Conservation (phyloP, 2,888 invertebrate genomes). For the Drosophila robusta region DNA sequence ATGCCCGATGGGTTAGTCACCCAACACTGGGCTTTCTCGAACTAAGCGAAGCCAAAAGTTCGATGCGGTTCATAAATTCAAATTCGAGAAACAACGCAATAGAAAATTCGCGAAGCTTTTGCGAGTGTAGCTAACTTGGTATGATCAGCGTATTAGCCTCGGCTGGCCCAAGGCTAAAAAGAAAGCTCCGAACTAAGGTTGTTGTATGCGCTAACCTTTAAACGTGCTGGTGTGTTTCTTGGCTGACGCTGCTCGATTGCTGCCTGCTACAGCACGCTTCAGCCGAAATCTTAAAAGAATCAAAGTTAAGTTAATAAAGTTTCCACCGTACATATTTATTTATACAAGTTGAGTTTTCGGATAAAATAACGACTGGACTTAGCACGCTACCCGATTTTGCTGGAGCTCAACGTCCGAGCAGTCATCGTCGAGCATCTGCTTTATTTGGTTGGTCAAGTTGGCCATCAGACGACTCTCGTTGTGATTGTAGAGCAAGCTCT, state of each 20-base stretch:
- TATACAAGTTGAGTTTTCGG: background rate
- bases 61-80: constrained; percentile 16
- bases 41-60: constrained; percentile 13
- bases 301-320: background rate
- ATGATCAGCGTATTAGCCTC: constrained; percentile 13
- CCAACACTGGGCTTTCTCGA: constrained; percentile 20
- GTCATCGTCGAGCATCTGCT: constrained; percentile 24
- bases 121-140: constrained; percentile 2
- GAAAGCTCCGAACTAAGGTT: constrained; percentile 15
- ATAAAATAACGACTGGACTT: too few species aligned
- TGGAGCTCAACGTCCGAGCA: background rate
- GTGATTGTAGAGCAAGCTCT: constrained; percentile 89
- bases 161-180: background rate
- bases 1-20: constrained; percentile 33
- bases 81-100: constrained; percentile 18
- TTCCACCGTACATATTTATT: background rate
- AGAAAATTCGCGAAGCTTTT: constrained; percentile 38
- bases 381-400: background rate
- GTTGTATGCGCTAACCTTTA: constrained; percentile 1
- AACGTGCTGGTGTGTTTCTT: background rate
- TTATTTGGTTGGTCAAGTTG: constrained; percentile 38
- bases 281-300: background rate
- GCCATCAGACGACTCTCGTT: constrained; percentile 89
- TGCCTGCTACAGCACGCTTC: background rate
- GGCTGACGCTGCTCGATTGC: background rate